A percentile compares a stretch with the other conserved stretches of the same genome.
Conservation (phyloP, 2,888 invertebrate genomes). For the Microctonus aethiopoides region DNA sequence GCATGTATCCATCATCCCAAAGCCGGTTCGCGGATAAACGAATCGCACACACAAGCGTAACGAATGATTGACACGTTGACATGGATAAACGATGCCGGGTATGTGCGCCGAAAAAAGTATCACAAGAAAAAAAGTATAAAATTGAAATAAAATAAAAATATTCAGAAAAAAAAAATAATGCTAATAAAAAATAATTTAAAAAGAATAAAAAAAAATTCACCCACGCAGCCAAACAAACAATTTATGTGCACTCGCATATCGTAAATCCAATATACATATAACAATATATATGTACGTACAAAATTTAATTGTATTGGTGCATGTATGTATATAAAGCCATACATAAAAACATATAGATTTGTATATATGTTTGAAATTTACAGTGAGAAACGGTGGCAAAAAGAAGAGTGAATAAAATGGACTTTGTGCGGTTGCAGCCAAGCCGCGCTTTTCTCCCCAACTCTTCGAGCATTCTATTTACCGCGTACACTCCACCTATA, state of each 20-base stretch:
- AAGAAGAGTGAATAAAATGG: conserved; percentile 29
- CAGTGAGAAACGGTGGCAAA: conserved; percentile 24
- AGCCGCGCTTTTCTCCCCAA: conserved; percentile 25
- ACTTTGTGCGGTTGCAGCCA: conserved; percentile 35
- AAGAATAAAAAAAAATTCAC: conserved; percentile 13
- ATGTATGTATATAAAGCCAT: neutral
- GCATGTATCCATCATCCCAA: conserved; percentile 21
- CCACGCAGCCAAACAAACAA: conserved; percentile 16
- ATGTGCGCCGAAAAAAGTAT: neutral
- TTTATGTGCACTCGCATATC: conserved; percentile 15
- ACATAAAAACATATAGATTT: neutral
- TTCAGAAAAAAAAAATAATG: conserved; percentile 2
- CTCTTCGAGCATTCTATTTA: conserved; percentile 18
- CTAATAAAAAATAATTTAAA: neutral
- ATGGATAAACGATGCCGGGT: conserved; percentile 30
- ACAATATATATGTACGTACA: conserved; percentile 1
- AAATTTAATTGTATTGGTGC: neutral
- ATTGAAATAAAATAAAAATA: neutral
- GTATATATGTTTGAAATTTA: conserved; percentile 19
- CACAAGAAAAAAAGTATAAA: no score
- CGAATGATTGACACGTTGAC: conserved; percentile 32
- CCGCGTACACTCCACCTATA: conserved; percentile 21
- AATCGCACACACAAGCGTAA: conserved; percentile 19
- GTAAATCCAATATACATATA: neutral
- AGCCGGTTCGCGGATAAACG: conserved; percentile 28